These are phyloP conservation scores for Columba guinea DNA, from an alignment of 2,797 vertebrate genomes.

Conservation along the genomic window DNA sequence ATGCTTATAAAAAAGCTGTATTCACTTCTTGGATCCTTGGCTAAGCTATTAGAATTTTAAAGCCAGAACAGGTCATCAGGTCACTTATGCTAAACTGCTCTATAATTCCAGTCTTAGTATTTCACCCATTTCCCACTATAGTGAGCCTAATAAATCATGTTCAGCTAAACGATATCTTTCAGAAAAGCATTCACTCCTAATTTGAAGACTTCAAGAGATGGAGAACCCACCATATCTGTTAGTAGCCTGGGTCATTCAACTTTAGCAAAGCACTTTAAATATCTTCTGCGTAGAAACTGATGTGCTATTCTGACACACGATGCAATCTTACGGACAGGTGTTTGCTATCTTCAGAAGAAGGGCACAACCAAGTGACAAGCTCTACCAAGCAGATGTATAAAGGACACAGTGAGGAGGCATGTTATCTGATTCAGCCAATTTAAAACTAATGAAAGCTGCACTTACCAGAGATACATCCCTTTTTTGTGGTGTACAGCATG, in stretches of 20 bases:
- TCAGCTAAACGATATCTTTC: background rate
- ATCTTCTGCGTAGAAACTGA: background rate
- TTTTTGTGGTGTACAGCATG: background rate
- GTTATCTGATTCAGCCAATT: background rate
- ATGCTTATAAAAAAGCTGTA: background rate
- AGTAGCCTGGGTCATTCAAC: background rate
- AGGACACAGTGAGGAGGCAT: background rate
- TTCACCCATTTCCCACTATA: slow-evolving; percentile 10
- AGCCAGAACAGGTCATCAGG: background rate
- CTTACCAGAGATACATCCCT: background rate
- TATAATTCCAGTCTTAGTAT: background rate
- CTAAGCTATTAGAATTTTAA: slow-evolving; percentile 37
- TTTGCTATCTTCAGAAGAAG: background rate
- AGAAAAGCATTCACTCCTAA: background rate
- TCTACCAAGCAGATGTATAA: background rate
- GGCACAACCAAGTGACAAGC: background rate
- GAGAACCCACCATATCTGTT: background rate
- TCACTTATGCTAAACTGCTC: background rate
- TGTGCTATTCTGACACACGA: background rate
- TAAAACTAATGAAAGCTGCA: background rate
- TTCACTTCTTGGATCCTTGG: slow-evolving; percentile 6
- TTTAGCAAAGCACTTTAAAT: background rate
- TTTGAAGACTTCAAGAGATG: background rate
- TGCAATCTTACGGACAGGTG: background rate
- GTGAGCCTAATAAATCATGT: background rate